Base-by-base conservation (phyloP, 2,888 invertebrate genomes). In the Endotricha flammealis region DNA sequence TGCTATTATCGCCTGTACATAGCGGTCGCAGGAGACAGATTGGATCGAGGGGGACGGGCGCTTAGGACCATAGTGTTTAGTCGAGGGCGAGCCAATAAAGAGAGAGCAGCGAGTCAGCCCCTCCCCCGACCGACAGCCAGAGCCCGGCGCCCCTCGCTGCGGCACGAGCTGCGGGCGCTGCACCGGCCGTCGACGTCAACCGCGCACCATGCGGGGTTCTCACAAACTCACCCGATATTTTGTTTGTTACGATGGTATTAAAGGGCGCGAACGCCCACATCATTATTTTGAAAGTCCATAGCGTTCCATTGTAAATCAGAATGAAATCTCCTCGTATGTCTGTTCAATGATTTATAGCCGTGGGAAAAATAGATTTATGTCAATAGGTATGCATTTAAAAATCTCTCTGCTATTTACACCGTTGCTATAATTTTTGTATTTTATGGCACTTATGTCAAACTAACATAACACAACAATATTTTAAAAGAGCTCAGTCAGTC, bases 221-320 rank as follows among this genome's bases (percentile, higher is more conserved):
- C 83, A 85, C 79, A 77, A 70, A 57, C 54, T 61, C 67, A 65
- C 65, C 65, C 63, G 62, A 74, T 70, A 74, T 79, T 68, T 71
- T 75, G 72, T 75, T 79, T 75, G 74, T 74, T 62, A 71, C 69
- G 48, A 57, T 66, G 52, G 62, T 63, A 71, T 73, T 70, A 64
- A 71, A 64, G 79, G 74, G 73, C 68, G 60, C 74, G 59, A 72
- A 74, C 85, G 72, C 86, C 86, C 86, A 85, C 86, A 86, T 85
- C 75, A 85, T 85, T 78, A 82, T 69, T 67, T 71, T 67, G 62
- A 75, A 81, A 75, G 72, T 79, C 70, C 72, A 76, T 75, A 74
- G 61, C 64, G 64, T 66, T 76, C 66, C 64, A 79, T 83, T 77
- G 76, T 82, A 75, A 82, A 80, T 81, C 81, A 70, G 73, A 76